Percentiles rank a stretch among this genome's conserved stretches.
phyloP scores from a whole-genome alignment of 2,888 invertebrate genomes.

The Dynastes maya region DNA sequence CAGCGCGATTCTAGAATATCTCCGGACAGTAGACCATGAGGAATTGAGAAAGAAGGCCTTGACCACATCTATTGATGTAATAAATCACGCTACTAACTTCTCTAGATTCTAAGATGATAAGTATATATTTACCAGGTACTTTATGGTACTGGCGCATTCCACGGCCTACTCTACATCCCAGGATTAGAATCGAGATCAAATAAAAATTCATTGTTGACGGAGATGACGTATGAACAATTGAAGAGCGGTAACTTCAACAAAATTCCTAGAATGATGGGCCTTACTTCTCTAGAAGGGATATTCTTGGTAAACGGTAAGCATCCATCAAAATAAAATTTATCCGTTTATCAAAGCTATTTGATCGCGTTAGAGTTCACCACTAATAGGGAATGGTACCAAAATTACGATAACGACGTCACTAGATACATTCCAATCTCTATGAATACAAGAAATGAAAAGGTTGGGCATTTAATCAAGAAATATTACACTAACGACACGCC shows the following conservation, averaged over 20 bases:
- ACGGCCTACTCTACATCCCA: background rate
- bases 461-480: constrained; percentile 37
- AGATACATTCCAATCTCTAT: constrained; percentile 42
- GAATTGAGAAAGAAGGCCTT: constrained; percentile 40
- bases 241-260: constrained; percentile 32
- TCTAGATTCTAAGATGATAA: background rate
- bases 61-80: constrained; percentile 33
- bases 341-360: background rate
- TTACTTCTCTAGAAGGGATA: constrained; percentile 36
- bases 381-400: constrained; percentile 21
- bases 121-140: background rate
- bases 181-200: constrained; percentile 7
- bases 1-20: constrained; percentile 24
- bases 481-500: constrained; percentile 35
- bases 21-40: constrained; percentile 36
- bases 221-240: constrained; percentile 41
- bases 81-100: background rate
- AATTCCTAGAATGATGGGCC: constrained; percentile 42
- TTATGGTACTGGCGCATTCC: background rate
- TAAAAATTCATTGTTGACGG: constrained; percentile 34
- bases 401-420: constrained; percentile 41
- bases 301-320: constrained; percentile 31
- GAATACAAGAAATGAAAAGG: constrained; percentile 41
- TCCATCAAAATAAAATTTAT: no score
- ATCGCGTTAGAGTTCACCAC: constrained; percentile 31